phyloP scores from a whole-genome alignment of 2,113 vertebrate species.

The Vulpes lagopus region DNA sequence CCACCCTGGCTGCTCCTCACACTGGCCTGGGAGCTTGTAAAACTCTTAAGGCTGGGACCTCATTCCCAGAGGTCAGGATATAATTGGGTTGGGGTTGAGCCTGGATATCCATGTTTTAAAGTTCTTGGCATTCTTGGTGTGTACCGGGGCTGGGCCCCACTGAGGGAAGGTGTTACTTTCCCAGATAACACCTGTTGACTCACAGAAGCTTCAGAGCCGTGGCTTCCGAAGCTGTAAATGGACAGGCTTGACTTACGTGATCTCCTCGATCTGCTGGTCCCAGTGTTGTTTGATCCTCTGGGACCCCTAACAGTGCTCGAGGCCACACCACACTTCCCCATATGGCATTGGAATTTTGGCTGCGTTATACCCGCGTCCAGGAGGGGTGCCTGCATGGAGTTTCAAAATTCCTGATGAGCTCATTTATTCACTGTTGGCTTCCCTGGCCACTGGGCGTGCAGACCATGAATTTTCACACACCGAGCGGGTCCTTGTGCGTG shows the following conservation, averaged over 20 bases:
- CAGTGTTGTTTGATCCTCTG: not conserved
- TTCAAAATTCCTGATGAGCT: not conserved
- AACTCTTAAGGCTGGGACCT: accelerated
- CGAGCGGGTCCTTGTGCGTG: accelerated
- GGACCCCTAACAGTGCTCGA: not conserved
- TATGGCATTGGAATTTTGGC: not conserved
- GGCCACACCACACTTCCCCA: not conserved
- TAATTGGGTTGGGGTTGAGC: not conserved
- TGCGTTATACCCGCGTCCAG: not conserved
- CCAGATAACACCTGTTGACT: not conserved
- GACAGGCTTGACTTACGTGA: accelerated
- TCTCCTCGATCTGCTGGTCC: too few species aligned
- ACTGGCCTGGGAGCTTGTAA: not conserved
- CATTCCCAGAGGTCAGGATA: not conserved
- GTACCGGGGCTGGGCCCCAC: not conserved
- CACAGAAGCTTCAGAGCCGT: not conserved
- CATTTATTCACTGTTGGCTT: not conserved
- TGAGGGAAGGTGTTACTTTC: not conserved
- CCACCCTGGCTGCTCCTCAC: not conserved
- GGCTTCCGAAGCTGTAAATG: not conserved
- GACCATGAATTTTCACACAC: not conserved
- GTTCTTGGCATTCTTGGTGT: accelerated
- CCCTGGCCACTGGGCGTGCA: accelerated
- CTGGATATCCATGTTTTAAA: not conserved
- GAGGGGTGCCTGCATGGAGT: too few species aligned